Conservation (phyloP, 2,113 vertebrate genomes). For the Engystomops pustulosus region DNA sequence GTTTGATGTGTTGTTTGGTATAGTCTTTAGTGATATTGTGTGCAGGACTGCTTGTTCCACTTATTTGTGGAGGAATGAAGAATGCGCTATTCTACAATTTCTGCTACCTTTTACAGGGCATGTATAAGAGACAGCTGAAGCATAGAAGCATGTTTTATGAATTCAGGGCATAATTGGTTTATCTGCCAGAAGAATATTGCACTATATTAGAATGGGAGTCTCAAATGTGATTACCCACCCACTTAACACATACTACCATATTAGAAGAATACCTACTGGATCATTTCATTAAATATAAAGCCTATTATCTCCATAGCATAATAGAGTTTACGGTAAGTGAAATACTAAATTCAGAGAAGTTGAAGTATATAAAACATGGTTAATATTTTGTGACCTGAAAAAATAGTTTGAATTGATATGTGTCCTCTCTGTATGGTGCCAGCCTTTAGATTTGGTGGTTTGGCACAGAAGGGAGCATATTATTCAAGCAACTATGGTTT, state of each 20-base stretch:
- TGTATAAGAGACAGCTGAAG: not conserved
- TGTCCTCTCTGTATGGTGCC: no score
- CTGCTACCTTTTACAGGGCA: not conserved
- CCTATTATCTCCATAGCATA: not conserved
- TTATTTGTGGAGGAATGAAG: not conserved
- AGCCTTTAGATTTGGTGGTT: no score
- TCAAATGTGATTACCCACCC: not conserved
- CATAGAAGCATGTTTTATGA: not conserved
- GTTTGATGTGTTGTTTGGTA: not conserved
- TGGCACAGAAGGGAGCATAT: no score
- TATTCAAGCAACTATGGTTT: no score
- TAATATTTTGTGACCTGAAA: no score
- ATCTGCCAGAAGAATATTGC: not conserved
- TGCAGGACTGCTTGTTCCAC: not conserved
- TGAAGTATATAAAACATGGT: no score
- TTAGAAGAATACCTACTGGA: not conserved
- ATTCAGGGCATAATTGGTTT: not conserved
- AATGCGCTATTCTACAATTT: not conserved
- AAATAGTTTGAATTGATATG: no score
- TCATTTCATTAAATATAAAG: not conserved
- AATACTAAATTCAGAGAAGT: no score
- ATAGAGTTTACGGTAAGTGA: no score
- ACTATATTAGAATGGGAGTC: conserved; percentile 12
- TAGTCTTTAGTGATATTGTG: not conserved
- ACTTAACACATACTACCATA: not conserved